Evolutionary conservation across 1,140 invertebrate genomes (phyloP).

Genomic region (Branchinecta lynchi): DNA sequence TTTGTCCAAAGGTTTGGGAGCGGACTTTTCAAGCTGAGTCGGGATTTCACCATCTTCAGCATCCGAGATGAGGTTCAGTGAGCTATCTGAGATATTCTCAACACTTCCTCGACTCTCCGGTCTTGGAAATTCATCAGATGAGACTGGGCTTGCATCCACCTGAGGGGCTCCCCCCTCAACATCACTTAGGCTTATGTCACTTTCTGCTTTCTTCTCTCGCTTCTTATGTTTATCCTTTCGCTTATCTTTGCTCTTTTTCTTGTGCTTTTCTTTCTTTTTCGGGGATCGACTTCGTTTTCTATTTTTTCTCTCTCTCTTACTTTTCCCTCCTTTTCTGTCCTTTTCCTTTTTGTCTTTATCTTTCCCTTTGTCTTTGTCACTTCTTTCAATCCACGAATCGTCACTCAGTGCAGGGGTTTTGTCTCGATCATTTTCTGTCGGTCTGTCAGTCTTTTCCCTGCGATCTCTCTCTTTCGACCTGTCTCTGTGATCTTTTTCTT

Average conservation of each 20-base stretch:
- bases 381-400: constrained; percentile 7
- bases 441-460: constrained; percentile 11
- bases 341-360: constrained; percentile 24
- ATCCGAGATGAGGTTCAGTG: neutral
- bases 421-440: constrained; percentile 17
- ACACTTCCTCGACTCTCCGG: neutral
- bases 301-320: constrained; percentile 26
- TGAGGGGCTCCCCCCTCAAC: neutral
- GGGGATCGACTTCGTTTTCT: constrained; percentile 24
- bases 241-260: constrained; percentile 21
- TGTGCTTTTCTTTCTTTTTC: constrained; percentile 28
- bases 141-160: neutral
- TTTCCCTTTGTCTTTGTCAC: constrained; percentile 27
- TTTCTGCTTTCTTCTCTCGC: constrained; percentile 15
- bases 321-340: constrained; percentile 27
- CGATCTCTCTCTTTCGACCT: too few relatives aligned
- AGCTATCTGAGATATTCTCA: constrained; percentile 1
- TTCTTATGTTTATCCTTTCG: constrained; percentile 21
- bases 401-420: neutral
- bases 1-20: neutral
- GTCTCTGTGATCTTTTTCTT: too few relatives aligned
- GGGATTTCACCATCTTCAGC: constrained; percentile 7
- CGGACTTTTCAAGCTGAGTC: neutral
- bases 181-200: constrained; percentile 1
- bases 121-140: neutral